These are phyloP conservation scores for Apis laboriosa DNA, from an alignment of 1,140 invertebrate genomes.

Conservation along the genomic window DNA sequence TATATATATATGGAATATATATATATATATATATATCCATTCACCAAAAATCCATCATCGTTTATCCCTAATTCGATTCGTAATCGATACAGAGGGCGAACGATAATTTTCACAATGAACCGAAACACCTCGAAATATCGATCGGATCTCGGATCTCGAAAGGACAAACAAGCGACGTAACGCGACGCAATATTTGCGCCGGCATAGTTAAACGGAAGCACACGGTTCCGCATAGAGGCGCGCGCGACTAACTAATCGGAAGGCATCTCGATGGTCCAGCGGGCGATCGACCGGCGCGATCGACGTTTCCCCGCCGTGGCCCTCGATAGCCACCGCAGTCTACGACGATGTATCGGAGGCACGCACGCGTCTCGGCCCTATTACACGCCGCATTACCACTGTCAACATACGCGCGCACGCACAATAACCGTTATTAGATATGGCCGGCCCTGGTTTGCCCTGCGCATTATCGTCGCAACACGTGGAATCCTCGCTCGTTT, in stretches of 20 bases:
- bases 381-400: slow-evolving; percentile 66
- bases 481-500: slow-evolving; percentile 25
- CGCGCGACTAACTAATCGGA: slow-evolving; percentile 3
- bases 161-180: slow-evolving; percentile 1
- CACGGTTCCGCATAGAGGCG: neutral
- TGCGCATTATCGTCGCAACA: slow-evolving; percentile 58
- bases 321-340: slow-evolving; percentile 40
- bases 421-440: slow-evolving; percentile 69
- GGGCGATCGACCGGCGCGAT: slow-evolving; percentile 21
- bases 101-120: neutral
- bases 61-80: neutral
- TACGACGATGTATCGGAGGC: slow-evolving; percentile 54
- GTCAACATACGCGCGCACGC: slow-evolving; percentile 63
- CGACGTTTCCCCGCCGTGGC: slow-evolving; percentile 30
- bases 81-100: too few species aligned
- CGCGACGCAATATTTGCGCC: slow-evolving; percentile 7
- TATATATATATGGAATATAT: too few species aligned
- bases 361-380: slow-evolving; percentile 52
- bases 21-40: too few species aligned
- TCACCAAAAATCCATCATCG: too few species aligned
- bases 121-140: neutral
- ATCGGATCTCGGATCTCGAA: neutral
- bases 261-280: neutral
- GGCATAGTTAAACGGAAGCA: slow-evolving; percentile 7
- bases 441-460: slow-evolving; percentile 55